These are phyloP conservation scores for Myzus persicae DNA, from an alignment of 1,140 invertebrate genomes.

Conservation along the genomic window DNA sequence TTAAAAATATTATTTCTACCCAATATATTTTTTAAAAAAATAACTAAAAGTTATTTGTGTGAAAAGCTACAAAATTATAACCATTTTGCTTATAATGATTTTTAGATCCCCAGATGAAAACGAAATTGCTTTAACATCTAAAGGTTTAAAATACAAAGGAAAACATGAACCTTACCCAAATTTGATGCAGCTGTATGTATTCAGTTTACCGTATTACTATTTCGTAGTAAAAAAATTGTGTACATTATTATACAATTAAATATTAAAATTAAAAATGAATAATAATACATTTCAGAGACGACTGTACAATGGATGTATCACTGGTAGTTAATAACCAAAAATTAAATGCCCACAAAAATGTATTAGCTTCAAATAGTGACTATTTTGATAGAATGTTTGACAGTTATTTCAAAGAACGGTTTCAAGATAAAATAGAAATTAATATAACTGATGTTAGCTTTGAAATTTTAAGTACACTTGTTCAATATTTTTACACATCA, in stretches of 20 bases:
- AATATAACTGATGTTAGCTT: conserved; percentile 35
- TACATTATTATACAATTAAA: not conserved
- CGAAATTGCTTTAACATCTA: conserved; percentile 20
- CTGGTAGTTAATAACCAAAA: conserved; percentile 2
- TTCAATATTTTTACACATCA: conserved; percentile 20
- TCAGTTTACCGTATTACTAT: not conserved
- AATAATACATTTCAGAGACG: not conserved
- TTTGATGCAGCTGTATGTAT: not conserved
- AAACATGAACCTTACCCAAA: not conserved
- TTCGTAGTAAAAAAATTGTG: not conserved
- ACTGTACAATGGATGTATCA: not conserved
- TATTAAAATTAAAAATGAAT: not conserved
- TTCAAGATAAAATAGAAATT: conserved; percentile 25
- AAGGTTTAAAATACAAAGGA: not conserved
- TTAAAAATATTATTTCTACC: not conserved
- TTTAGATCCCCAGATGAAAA: not conserved
- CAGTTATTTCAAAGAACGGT: conserved; percentile 25
- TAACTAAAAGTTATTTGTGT: not conserved
- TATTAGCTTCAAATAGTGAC: not conserved
- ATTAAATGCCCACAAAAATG: not conserved
- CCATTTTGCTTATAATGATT: not conserved
- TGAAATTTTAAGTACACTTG: conserved; percentile 11
- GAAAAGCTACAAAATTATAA: not conserved
- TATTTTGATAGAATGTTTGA: conserved; percentile 43
- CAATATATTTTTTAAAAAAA: not conserved